A percentile compares a stretch with the other conserved stretches of the same genome.
Evolutionary conservation across 2,113 vertebrate genomes (phyloP).

Genomic region (Glareola pratincola): DNA sequence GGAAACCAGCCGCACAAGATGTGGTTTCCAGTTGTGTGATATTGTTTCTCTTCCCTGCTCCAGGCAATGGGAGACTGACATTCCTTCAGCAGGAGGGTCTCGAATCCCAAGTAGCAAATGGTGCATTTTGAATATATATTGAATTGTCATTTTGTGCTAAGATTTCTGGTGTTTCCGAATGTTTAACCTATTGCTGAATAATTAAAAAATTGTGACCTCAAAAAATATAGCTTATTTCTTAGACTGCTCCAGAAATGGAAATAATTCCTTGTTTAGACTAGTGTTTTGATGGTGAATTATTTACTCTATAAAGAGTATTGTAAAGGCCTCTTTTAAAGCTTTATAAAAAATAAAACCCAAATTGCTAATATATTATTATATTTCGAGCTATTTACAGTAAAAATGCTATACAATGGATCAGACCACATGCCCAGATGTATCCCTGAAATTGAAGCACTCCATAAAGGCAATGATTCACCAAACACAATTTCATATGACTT

Average conservation of each 20-base stretch:
- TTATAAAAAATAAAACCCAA: accelerated
- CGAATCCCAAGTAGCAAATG: neutral
- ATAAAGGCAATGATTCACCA: neutral
- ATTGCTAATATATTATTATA: neutral
- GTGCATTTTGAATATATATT: neutral
- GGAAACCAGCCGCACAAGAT: neutral
- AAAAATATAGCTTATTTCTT: neutral
- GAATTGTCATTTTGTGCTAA: neutral
- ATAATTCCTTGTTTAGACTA: neutral
- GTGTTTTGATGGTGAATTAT: neutral
- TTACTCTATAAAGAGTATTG: neutral
- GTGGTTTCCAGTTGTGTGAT: neutral
- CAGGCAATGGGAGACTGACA: neutral
- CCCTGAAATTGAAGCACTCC: accelerated
- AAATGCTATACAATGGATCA: neutral
- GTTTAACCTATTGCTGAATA: neutral
- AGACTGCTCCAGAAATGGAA: neutral
- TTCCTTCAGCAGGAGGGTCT: neutral
- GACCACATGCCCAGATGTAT: neutral
- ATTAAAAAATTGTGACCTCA: neutral
- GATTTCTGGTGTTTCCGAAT: neutral
- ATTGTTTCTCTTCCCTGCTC: neutral
- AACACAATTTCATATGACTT: neutral
- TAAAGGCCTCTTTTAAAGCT: neutral
- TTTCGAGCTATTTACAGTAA: neutral